Conservation (phyloP, 2,888 invertebrate genomes). For the Oligia latruncula region DNA sequence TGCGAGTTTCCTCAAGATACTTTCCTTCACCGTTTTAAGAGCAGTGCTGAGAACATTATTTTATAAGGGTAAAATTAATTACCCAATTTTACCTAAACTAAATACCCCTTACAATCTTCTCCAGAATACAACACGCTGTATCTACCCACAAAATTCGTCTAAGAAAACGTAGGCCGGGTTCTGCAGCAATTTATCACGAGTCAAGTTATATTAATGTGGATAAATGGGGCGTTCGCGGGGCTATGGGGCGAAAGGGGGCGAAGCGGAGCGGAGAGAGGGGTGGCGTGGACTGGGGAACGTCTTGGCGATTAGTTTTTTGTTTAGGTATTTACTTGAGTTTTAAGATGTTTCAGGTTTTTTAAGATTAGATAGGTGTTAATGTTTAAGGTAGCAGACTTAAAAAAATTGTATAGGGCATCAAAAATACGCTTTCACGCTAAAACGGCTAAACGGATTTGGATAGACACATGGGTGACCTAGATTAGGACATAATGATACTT, state of each 20-base stretch:
- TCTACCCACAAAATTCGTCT: conserved; percentile 81
- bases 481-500: not conserved
- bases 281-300: conserved; percentile 66
- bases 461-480: not conserved
- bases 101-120: conserved; percentile 5
- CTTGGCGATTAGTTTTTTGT: conserved; percentile 72
- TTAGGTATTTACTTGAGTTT: conserved; percentile 46
- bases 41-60: not conserved
- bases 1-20: not conserved
- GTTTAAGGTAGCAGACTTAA: too few relatives aligned
- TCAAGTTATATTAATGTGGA: conserved; percentile 89
- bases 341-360: not conserved
- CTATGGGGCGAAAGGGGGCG: conserved; percentile 50
- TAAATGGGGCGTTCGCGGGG: conserved; percentile 80
- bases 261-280: conserved; percentile 53
- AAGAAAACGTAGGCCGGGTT: conserved; percentile 88
- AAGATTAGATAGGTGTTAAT: not conserved
- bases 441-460: not conserved
- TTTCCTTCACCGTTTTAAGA: not conserved
- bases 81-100: not conserved
- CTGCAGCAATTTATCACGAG: conserved; percentile 89
- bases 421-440: not conserved
- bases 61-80: not conserved
- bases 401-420: too few relatives aligned
- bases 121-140: conserved; percentile 76